phyloP scores from a whole-genome alignment of 2,113 vertebrate genomes.

The Rhodinocichla rosea region DNA sequence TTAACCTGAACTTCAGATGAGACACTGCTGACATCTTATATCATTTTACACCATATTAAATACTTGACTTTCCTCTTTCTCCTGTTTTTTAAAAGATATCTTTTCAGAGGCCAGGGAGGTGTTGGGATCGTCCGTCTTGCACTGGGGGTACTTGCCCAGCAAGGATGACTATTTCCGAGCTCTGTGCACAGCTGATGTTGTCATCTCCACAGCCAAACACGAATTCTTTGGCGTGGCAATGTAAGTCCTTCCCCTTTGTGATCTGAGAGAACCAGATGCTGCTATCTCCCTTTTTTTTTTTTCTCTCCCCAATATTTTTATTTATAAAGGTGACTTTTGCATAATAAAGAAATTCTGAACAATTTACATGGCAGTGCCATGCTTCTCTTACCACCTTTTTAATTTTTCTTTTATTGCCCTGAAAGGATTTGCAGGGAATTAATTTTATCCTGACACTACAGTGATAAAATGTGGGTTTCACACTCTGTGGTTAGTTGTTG shows the following conservation, averaged over 20 bases:
- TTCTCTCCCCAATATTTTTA: neutral
- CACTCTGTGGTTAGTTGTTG: neutral
- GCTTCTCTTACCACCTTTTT: neutral
- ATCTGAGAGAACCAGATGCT: constrained; percentile 36
- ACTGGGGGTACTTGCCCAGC: constrained; percentile 90
- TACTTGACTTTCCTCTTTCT: constrained; percentile 84
- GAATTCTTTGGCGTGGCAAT: constrained; percentile 98
- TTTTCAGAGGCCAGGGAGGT: constrained; percentile 81
- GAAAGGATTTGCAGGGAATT: constrained; percentile 1
- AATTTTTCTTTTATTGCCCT: neutral
- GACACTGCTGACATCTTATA: constrained; percentile 91
- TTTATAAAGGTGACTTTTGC: neutral
- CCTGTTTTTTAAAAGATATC: constrained; percentile 78
- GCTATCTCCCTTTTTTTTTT: neutral
- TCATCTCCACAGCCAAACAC: constrained; percentile 92
- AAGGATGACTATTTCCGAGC: constrained; percentile 85
- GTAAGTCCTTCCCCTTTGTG: constrained; percentile 80
- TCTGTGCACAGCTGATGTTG: constrained; percentile 89
- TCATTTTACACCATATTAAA: constrained; percentile 92
- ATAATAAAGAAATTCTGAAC: neutral
- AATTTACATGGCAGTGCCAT: neutral
- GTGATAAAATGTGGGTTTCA: neutral
- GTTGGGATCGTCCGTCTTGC: constrained; percentile 79
- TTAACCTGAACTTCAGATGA: constrained; percentile 98
- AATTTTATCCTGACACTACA: neutral